Base-by-base conservation (phyloP, 2,888 invertebrate species). In the Epinotia demarniana region DNA sequence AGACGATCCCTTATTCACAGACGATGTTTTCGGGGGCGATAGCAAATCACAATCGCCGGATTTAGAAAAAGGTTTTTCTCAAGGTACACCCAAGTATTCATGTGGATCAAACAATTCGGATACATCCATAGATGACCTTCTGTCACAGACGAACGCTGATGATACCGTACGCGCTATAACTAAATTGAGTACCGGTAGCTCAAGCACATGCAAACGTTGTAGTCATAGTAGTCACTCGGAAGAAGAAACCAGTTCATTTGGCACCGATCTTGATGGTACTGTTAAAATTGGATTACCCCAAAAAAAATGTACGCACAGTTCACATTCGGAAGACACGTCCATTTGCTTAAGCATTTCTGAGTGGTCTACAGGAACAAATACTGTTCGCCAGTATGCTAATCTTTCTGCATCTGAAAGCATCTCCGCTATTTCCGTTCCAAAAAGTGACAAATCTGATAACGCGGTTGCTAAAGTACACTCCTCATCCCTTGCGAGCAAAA, bases 351-450 rank as follows among this genome's bases (percentile, higher is more conserved):
- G 97, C 83, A 96, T 97, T 83, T 97, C 97, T 3, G 98, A 98
- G 84, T 98, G 97, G 97, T 97, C 97, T 0, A 97, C 97, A 55
- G 97, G 97, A 70, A 97, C 97, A 0, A 97, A 97, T 80, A 97
- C 97, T 0, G 97, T 97, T 0, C 95, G 96, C 0, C 96, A 97
- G 85, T 97, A 96, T 82, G 96, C 96, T 63, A 97, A 96, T 90
- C 93, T 96, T 46, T 96, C 96, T 0, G 96, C 96, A 43, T 96
- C 96, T 12, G 96, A 96, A 84, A 96, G 96, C 83, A 91, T 95
- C 57, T 95, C 95, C 0, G 95, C 93, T 19, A 94, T 95, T 16
- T 96, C 96, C 0, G 93, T 95, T 72, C 92, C 92, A 46, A 95
- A 95, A 84, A 95, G 95, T 82, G 96, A 96, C 78, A 95, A 95